Evolutionary conservation across 1,140 invertebrate species (phyloP), one percentile per base, ranked within the genome.

Genomic region (Pogonomyrmex barbatus): DNA sequence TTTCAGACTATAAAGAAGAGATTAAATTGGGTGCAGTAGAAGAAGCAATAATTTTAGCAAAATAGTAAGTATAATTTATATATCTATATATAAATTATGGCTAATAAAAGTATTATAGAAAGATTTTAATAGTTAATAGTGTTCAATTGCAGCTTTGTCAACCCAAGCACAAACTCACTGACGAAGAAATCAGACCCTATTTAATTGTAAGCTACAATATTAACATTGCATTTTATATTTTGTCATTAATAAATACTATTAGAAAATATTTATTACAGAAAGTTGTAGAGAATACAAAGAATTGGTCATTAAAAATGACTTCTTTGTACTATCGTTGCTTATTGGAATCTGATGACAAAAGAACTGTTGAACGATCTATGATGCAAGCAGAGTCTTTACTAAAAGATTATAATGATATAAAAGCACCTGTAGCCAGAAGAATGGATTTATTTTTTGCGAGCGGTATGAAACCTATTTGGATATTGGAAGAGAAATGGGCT

Each of bases 351-450:
- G 95, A 95, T 56, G 97, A 97, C 88, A 96, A 97, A 56, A 96
- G 98, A 85, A 97, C 97, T 0, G 96, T 99, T 12, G 98, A 99
- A 92, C 95, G 98, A 71, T 97, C 98, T 10, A 96, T 99, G 96
- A 96, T 96, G 92, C 99, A 99, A 95, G 95, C 97, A 87, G 97
- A 99, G 95, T 96, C 97, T 92, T 95, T 98, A 52, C 96, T 98
- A 14, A 96, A 97, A 62, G 95, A 96, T 88, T 93, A 96, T 24
- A 94, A 94, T 58, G 91, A 93, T 58, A 71, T 90, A 62, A 93
- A 94, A 52, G 95, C 96, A 14, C 85, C 93, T 63, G 91, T 95
- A 36, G 82, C 90, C 45, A 92, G 95, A 17, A 94, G 97, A 88
- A 92, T 96, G 17, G 93, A 95, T 85, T 91, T 94, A 89, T 95